Evolutionary conservation across 2,888 invertebrate species (phyloP), one percentile per base, ranked within the genome.

Genomic region (Hermaeophaga mercurialis): DNA sequence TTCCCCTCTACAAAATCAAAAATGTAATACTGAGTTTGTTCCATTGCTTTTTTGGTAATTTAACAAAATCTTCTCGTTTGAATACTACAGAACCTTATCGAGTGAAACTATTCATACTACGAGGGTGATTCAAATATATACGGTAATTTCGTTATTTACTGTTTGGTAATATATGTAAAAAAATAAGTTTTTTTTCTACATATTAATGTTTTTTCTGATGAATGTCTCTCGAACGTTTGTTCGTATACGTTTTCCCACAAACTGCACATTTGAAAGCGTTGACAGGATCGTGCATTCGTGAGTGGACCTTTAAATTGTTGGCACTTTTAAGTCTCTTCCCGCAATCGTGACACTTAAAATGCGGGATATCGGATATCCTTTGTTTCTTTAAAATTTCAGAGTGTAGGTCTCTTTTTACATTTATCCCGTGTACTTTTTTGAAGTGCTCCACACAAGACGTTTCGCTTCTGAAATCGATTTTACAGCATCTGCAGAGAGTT

Each of bases 171-270:
- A n/a, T n/a, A n/a, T n/a, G n/a, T n/a, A n/a, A n/a, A n/a, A n/a
- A n/a, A n/a, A n/a, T n/a, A n/a, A n/a, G n/a, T n/a, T n/a, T n/a
- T n/a, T n/a, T n/a, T n/a, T n/a, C n/a, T n/a, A n/a, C n/a, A n/a
- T 14, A 46, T 15, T 46, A 34, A 41, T 62, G 62, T 2, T 57
- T 57, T 44, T 57, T 58, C 19, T 43, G 17, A 43, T 63, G 61
- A 48, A 56, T 56, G 47, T 63, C 59, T 36, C 61, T 55, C 47
- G 59, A 62, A 36, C 61, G 62, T 39, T 66, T 64, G 2, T 80
- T 76, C 9, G 80, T 75, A 54, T 84, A 85, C 0, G 80, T 74
- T 58, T 81, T 84, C 38, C 79, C 78, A 64, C 85, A 85, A 46
- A 82, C 70, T 1, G 75, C 72, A 63, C 85, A 85, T 0, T 73